These are phyloP conservation scores for rabbit (Oryctolagus cuniculus) DNA, from an alignment of 2,113 vertebrate genomes.

Conservation along the genomic window mOryCun1.1 NC_091432.1:29917001-29917500, in stretches of 20 bases:
- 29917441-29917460: neutral
- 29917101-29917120: neutral
- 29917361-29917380: slow-evolving; percentile 1
- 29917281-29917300: rapidly evolving
- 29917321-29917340: neutral
- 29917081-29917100: rapidly evolving
- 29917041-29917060: neutral
- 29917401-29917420: neutral
- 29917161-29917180: neutral
- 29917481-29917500: neutral
- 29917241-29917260: neutral
- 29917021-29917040: neutral
- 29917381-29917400: slow-evolving; percentile 48
- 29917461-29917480: neutral
- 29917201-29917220: neutral
- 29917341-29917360: neutral
- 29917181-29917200: neutral
- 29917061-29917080: neutral
- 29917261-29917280: neutral
- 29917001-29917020: neutral
- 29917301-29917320: neutral
- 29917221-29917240: neutral
- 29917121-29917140: neutral
- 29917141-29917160: neutral
- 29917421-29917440: neutral